phyloP scores from a whole-genome alignment of 2,797 vertebrate genomes.

The Coreius guichenoti region DNA sequence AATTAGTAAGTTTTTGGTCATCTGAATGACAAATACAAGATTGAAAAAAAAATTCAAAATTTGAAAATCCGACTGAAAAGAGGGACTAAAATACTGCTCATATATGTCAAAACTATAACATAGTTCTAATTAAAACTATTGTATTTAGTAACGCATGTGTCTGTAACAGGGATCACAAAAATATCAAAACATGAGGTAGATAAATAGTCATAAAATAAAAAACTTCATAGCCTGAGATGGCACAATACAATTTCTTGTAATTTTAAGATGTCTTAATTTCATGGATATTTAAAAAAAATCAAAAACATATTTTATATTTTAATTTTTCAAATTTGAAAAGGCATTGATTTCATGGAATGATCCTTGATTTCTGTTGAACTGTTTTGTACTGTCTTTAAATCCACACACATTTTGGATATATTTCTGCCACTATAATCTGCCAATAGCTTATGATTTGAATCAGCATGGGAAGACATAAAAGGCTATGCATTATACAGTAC shows the following conservation, averaged over 20 bases:
- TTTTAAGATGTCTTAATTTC: not conserved
- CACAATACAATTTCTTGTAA: not conserved
- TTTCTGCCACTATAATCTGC: no score
- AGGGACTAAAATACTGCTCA: conserved; percentile 1
- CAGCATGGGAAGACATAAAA: no score
- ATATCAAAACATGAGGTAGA: not conserved
- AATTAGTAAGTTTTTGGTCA: no score
- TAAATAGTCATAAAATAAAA: not conserved
- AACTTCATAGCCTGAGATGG: not conserved
- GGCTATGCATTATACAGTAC: no score
- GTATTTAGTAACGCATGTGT: not conserved
- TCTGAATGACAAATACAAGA: not conserved
- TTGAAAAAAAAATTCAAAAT: not conserved
- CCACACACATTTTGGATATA: no score
- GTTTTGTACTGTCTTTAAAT: no score
- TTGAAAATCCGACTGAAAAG: not conserved
- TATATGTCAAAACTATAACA: not conserved
- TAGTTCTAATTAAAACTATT: not conserved
- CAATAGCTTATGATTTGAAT: no score
- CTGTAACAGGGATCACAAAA: not conserved
- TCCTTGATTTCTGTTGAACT: no score
- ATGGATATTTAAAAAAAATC: not conserved
- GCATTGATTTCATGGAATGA: not conserved
- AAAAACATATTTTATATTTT: not conserved
- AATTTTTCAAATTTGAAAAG: not conserved